Conservation (phyloP, 2,888 invertebrate species). For the Athripsodes cinereus region DNA sequence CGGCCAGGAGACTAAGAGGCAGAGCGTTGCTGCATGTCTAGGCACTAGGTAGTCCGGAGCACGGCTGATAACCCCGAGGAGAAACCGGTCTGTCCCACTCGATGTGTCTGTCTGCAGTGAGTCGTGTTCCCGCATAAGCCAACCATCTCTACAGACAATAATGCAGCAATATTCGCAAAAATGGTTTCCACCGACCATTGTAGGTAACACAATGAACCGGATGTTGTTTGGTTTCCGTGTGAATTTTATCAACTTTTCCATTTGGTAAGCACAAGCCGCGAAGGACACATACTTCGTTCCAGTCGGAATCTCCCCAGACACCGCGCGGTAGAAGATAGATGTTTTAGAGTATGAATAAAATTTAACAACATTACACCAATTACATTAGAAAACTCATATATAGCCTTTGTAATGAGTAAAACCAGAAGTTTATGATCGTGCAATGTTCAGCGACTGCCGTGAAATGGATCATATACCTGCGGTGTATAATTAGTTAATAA, state of each 20-base stretch:
- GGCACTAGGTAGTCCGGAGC: not conserved
- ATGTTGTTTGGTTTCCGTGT: not conserved
- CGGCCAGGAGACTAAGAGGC: not conserved
- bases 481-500: too few species aligned
- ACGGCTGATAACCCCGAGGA: slow-evolving; percentile 2
- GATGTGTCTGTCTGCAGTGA: not conserved
- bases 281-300: slow-evolving; percentile 8
- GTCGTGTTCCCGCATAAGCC: not conserved
- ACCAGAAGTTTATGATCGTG: not conserved
- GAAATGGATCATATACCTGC: not conserved
- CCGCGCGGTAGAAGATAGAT: not conserved
- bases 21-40: too few species aligned
- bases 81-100: slow-evolving; percentile 11
- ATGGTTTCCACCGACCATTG: not conserved
- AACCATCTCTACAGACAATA: not conserved
- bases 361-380: not conserved
- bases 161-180: not conserved
- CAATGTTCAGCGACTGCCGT: not conserved
- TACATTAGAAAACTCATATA: not conserved
- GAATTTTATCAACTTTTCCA: slow-evolving; percentile 1
- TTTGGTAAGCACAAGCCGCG: slow-evolving; percentile 4
- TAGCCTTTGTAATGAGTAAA: too few species aligned
- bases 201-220: not conserved
- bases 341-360: not conserved
- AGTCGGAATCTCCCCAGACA: slow-evolving; percentile 5